phyloP scores from a whole-genome alignment of 1,140 invertebrate species.

The Colletes gigas region DNA sequence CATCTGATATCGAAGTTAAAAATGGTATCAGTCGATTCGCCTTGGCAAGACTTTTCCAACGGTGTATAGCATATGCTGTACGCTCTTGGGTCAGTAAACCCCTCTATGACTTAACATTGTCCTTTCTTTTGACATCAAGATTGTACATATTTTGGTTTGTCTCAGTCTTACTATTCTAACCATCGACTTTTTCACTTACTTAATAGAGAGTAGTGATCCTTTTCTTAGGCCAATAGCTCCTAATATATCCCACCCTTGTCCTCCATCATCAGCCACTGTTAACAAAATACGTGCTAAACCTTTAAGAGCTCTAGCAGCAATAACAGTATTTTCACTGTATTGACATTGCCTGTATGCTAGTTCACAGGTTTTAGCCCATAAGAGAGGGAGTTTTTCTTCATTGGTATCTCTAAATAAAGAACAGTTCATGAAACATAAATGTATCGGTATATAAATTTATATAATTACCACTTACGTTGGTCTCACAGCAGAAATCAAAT shows the following conservation, averaged over 20 bases:
- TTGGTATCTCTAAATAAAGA: constrained; percentile 80
- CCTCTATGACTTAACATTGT: too few relatives aligned
- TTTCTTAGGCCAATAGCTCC: constrained; percentile 85
- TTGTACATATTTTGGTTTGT: too few relatives aligned
- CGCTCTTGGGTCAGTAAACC: too few relatives aligned
- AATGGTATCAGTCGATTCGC: too few relatives aligned
- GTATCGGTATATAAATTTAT: neutral
- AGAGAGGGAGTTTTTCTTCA: constrained; percentile 83
- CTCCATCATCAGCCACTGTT: constrained; percentile 82
- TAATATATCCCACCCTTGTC: constrained; percentile 83
- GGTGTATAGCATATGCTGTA: too few relatives aligned
- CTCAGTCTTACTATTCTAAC: neutral
- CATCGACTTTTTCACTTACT: constrained; percentile 69
- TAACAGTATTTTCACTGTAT: constrained; percentile 77
- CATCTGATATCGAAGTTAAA: too few relatives aligned
- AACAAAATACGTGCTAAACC: constrained; percentile 80
- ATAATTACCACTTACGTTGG: constrained; percentile 74
- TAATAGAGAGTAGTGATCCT: constrained; percentile 82
- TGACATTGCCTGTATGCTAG: constrained; percentile 81
- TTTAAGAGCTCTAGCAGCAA: constrained; percentile 80
- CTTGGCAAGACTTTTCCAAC: too few relatives aligned
- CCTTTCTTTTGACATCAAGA: constrained; percentile 1
- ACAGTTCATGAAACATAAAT: neutral
- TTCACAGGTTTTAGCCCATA: constrained; percentile 83
- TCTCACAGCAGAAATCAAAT: constrained; percentile 80